Evolutionary conservation across 92 coral and sea anemone genomes (phyloP).

Genomic region (Metridium senile): DNA sequence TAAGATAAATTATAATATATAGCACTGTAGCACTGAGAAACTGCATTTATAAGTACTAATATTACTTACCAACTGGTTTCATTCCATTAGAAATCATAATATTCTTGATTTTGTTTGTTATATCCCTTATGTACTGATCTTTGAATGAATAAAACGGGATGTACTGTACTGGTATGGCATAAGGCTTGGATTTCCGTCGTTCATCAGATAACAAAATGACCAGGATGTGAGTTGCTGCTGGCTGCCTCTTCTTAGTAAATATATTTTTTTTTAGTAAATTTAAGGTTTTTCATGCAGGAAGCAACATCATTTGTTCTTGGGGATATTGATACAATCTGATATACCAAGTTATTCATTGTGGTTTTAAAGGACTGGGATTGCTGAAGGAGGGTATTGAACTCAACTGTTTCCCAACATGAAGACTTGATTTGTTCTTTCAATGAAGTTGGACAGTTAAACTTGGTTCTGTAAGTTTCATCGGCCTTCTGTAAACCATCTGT

Average conservation of each 20-base stretch:
- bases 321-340: constrained; percentile 9
- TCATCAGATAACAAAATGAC: constrained; percentile 47
- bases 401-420: constrained; percentile 47
- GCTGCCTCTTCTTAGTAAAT: constrained; percentile 37
- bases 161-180: constrained; percentile 50
- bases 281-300: neutral
- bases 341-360: constrained; percentile 10
- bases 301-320: constrained; percentile 23
- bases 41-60: too few relatives aligned
- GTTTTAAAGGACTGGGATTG: constrained; percentile 34
- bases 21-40: too few relatives aligned
- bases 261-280: constrained; percentile 11
- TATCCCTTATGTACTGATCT: constrained; percentile 57
- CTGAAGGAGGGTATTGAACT: constrained; percentile 41
- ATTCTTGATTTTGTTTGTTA: constrained; percentile 25
- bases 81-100: constrained; percentile 26
- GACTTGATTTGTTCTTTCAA: constrained; percentile 23
- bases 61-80: constrained; percentile 50
- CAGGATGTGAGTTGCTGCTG: constrained; percentile 50
- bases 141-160: constrained; percentile 42
- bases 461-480: neutral
- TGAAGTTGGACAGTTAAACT: constrained; percentile 37
- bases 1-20: neutral
- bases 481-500: too few relatives aligned
- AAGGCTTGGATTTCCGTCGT: constrained; percentile 42